These are phyloP conservation scores for Argentina silus DNA, from an alignment of 2,797 vertebrate genomes.

Conservation along the genomic window DNA sequence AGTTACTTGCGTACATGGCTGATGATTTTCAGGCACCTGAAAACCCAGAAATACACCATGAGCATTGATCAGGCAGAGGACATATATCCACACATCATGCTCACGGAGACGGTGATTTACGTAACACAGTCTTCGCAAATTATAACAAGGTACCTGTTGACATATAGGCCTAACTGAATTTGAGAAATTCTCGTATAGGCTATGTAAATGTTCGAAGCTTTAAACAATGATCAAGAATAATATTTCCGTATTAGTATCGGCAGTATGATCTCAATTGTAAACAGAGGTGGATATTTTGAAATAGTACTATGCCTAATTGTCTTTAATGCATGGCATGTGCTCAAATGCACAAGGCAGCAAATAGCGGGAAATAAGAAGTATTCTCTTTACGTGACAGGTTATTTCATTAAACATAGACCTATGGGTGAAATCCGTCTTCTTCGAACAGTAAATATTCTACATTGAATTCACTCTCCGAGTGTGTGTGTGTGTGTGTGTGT, in stretches of 20 bases:
- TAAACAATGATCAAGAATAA: neutral
- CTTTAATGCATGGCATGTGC: neutral
- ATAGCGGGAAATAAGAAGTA: neutral
- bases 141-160: neutral
- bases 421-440: no score
- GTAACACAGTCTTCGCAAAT: neutral
- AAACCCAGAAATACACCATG: neutral
- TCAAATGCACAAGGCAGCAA: neutral
- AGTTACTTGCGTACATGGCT: neutral
- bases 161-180: neutral
- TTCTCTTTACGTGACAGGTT: no score
- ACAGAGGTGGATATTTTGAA: neutral
- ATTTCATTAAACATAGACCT: no score
- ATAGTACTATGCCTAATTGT: neutral
- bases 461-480: no score
- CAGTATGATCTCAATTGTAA: neutral
- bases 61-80: conserved; percentile 2
- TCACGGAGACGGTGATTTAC: neutral
- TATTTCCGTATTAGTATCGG: neutral
- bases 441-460: no score
- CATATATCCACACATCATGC: neutral
- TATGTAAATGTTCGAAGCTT: no score
- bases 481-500: no score
- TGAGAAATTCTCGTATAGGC: no score
- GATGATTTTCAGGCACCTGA: neutral